These are phyloP conservation scores for Neuroterus valhalla DNA, from an alignment of 1,140 invertebrate species.

Conservation along the genomic window DNA sequence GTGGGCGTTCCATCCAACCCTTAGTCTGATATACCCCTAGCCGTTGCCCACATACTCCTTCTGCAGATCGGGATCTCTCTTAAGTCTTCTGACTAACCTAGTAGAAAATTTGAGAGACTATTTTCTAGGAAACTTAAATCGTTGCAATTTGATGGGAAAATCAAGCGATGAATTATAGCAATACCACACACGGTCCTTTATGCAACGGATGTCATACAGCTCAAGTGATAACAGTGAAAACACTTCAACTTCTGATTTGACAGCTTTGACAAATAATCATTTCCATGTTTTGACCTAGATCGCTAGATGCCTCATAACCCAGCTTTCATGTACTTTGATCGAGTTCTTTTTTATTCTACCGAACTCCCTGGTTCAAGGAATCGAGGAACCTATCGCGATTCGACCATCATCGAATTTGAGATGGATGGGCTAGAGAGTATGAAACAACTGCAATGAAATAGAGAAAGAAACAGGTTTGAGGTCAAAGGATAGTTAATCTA, in stretches of 20 bases:
- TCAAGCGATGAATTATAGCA: background rate
- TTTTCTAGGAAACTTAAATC: too few relatives aligned
- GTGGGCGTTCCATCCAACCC: conserved; percentile 71
- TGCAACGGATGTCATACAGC: too few relatives aligned
- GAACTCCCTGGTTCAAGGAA: conserved; percentile 52
- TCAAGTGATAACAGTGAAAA: too few relatives aligned
- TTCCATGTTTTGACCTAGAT: too few relatives aligned
- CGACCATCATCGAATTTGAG: conserved; percentile 53
- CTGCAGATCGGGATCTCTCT: background rate
- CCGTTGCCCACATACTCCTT: conserved; percentile 45
- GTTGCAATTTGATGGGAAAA: conserved; percentile 21
- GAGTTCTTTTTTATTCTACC: conserved; percentile 30
- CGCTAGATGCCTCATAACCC: too few relatives aligned
- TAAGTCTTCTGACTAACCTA: conserved; percentile 30
- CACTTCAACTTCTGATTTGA: too few relatives aligned
- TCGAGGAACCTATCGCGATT: conserved; percentile 56
- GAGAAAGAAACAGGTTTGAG: background rate
- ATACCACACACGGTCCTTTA: too few relatives aligned
- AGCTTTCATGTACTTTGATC: conserved; percentile 27
- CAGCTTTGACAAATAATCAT: too few relatives aligned
- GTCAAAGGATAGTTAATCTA: conserved; percentile 33
- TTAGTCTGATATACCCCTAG: conserved; percentile 58
- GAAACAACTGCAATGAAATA: background rate
- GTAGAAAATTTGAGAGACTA: conserved; percentile 30
- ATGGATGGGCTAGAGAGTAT: conserved; percentile 1